Conservation (phyloP, 2,797 vertebrate genomes). For the Phoeniculus purpureus region DNA sequence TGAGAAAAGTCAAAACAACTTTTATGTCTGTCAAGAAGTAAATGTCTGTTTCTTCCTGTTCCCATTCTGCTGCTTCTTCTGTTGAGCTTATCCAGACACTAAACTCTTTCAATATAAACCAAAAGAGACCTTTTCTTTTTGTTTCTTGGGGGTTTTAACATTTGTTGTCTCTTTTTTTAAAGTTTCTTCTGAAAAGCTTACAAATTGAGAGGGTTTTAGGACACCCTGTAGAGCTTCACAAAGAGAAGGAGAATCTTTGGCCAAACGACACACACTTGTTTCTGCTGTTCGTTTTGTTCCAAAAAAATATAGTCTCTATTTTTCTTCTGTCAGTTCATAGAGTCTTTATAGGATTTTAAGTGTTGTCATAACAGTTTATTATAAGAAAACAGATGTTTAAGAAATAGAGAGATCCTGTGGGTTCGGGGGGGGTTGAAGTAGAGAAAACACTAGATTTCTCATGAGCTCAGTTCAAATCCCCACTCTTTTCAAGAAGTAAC, state of each 20-base stretch:
- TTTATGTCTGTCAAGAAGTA: conserved; percentile 7
- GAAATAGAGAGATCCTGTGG: not conserved
- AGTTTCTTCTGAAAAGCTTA: not conserved
- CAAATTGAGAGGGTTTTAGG: not conserved
- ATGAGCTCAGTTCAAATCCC: conserved; percentile 25
- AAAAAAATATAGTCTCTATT: not conserved
- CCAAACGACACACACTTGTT: not conserved
- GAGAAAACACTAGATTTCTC: conserved; percentile 29
- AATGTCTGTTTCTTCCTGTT: not conserved
- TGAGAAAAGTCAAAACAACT: not conserved
- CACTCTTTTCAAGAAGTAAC: conserved; percentile 45
- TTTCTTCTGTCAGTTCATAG: conserved; percentile 17
- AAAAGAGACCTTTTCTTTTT: not conserved
- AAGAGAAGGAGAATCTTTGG: not conserved
- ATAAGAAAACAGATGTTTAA: conserved; percentile 19
- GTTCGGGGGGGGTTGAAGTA: not conserved
- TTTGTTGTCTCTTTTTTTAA: not conserved
- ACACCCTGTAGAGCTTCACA: not conserved
- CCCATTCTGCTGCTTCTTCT: not conserved
- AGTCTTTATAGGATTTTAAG: conserved; percentile 21
- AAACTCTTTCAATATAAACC: not conserved
- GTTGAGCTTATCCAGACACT: not conserved
- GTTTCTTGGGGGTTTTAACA: no score
- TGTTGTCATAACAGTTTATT: conserved; percentile 41
- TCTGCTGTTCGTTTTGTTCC: not conserved